Base-by-base conservation (phyloP, 2,113 vertebrate species). In the Leptosomus discolor region DNA sequence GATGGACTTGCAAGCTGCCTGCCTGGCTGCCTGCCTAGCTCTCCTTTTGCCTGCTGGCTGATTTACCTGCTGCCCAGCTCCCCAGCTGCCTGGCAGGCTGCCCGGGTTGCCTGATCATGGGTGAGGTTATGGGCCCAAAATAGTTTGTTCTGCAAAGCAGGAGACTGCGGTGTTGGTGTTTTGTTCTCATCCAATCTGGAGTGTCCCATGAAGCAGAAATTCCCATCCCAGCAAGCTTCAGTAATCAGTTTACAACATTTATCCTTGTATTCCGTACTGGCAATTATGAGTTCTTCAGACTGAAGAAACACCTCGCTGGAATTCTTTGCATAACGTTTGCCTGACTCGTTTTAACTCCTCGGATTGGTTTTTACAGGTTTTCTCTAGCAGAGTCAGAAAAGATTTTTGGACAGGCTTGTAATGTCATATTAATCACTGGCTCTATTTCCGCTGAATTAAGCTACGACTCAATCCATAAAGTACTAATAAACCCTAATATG, bases 361-460 rank as follows among this genome's bases (percentile, higher is more conserved):
- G 67, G 27, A 41, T 73, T 56, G 41, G 6, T 51, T 92, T 95
- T 87, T 84, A 87, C 39, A 92, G 69, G 86, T 95, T 97, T 96
- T 91, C 41, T 56, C 46, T 67, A 69, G 26, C 45, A 93, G 92
- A 96, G 73, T 92, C 63, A 95, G 78, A 70, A 82, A 63, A 78
- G 12, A 87, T 58, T 94, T 95, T 95, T 81, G 64, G 79, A 85
- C 78, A 75, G 67, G 45, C 58, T 71, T 91, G 34, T 69, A 93
- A 93, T 80, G 61, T 58, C 64, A 46, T 78, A 70, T 95, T 96
- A 93, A 97, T 97, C 93, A 92, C 41, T 88, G 75, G 8, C 80
- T 97, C n/a, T 39, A 30, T 95, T 94, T 97, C 53, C 54, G 88
- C 67, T 79, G 78, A 88, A 87, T 95, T 93, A 97, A 95, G 81